Base-by-base conservation (phyloP, 2,888 invertebrate genomes). In the Hofmannophila pseudospretella region DNA sequence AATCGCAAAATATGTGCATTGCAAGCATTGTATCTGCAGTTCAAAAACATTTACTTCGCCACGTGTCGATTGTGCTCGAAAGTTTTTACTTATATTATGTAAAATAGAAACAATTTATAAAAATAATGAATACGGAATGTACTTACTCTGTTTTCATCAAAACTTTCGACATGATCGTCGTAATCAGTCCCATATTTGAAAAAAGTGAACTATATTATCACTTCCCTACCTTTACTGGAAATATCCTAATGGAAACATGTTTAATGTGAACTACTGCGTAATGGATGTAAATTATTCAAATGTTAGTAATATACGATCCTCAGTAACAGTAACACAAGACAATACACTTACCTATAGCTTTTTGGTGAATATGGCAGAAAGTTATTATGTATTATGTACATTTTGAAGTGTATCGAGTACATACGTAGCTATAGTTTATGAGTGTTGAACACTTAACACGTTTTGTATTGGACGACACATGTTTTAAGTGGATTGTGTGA, bases 301-400 rank as follows among this genome's bases (percentile, higher is more conserved):
- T 57, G 52, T 68, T 74, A 76, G 68, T 67, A 59, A 58, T 69
- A 69, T 58, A 64, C 58, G 62, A 72, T 72, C 79, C 79, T 80
- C 78, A 79, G 71, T 69, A 70, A 74, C 69, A 72, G 75, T 70
- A 82, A 86, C 75, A 78, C 73, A 59, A 74, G 85, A 84, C 85
- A 86, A 86, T 86, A 86, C 80, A 82, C 72, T 74, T 78, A 81
- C 72, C 66, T 75, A 73, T 84, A 81, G 76, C 69, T 68, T 23
- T 23, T 23, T 82, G 84, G 81, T 82, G 77, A 84, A 82, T 85
- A 80, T 54, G 82, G 80, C 84, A 84, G 69, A 74, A 82, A 81
- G 81, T 82, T 81, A 72, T 60, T 70, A 58, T 42, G 14, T 16
- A n/a, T 30, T 19, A 16, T 30, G 9, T 16, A 11, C 8, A 30